Base-by-base conservation (phyloP, 2,797 vertebrate genomes). In the Mustela erminea region DNA sequence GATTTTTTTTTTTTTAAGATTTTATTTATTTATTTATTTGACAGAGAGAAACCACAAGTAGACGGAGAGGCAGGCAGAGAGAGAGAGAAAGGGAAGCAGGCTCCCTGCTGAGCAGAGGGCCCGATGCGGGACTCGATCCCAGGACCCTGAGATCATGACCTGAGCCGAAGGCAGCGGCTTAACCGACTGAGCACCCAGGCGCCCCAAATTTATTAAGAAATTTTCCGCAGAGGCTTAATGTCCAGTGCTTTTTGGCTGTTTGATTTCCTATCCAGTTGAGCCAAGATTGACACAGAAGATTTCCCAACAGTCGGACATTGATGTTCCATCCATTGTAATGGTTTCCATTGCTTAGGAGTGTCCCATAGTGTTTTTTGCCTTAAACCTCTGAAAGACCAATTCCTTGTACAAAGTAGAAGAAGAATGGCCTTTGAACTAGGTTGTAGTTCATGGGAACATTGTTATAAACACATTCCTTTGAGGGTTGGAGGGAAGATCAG, bases 401-500 rank as follows among this genome's bases (percentile, higher is more conserved):
- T 88, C 13, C n/a, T 54, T 41, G 10, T 58, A 52, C 46, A 60
- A 81, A 80, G 23, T 18, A 32, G 27, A 72, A 74, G 29, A 64
- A 75, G 78, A 43, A 66, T 2, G 0, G 46, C 54, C 21, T 90
- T 56, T 20, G 77, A 89, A 72, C 14, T 6, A 91, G 75, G 70
- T 64, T 35, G 15, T 29, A 78, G 96, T 92, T 87, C 27, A 0
- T 72, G 88, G 92, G 78, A 93, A 94, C 49, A 70, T 80, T 25
- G 21, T 52, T 93, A 83, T 93, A 70, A 89, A 84, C 43, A 75
- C 29, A 86, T 23, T 91, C 60, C 29, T 74, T 80, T 77, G 85
- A 87, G 86, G 52, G 52, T 75, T 62, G 60, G 80, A 38, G 72
- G 85, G 25, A 84, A 86, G 62, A 96, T 70, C 91, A 75, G 72